Evolutionary conservation across 1,140 invertebrate species (phyloP).

Genomic region (Phortica variegata): DNA sequence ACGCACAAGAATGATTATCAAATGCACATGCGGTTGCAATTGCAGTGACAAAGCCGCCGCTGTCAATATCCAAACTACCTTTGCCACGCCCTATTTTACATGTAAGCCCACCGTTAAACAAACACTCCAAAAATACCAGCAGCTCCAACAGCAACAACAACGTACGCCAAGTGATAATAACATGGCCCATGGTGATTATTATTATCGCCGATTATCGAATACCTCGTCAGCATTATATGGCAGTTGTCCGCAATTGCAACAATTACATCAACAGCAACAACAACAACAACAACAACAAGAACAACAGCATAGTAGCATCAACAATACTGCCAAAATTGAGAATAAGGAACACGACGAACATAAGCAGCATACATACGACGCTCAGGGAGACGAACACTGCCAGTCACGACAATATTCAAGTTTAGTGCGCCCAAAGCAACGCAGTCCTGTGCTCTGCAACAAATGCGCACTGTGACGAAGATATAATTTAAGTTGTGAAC

Average conservation of each 20-base stretch:
- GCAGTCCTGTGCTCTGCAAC: slow-evolving; percentile 44
- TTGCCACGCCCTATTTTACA: no score
- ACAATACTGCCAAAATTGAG: no score
- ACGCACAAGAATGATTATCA: slow-evolving; percentile 40
- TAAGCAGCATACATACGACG: slow-evolving; percentile 3
- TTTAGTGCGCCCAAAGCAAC: slow-evolving; percentile 29
- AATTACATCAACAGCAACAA: slow-evolving; percentile 6
- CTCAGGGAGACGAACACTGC: slow-evolving; percentile 1
- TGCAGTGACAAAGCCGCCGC: slow-evolving; percentile 45
- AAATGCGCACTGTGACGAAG: slow-evolving; percentile 56
- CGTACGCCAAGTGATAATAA: slow-evolving; percentile 31
- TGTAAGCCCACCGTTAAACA: neutral
- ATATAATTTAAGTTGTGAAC: slow-evolving; percentile 53
- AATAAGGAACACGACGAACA: no score
- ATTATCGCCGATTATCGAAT: slow-evolving; percentile 49
- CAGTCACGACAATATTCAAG: slow-evolving; percentile 30
- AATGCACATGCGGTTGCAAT: slow-evolving; percentile 54
- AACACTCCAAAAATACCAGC: slow-evolving; percentile 9
- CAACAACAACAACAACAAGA: slow-evolving; percentile 14
- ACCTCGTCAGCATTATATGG: slow-evolving; percentile 49
- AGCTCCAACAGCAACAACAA: slow-evolving; percentile 16
- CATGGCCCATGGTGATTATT: slow-evolving; percentile 41
- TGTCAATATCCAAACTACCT: slow-evolving; percentile 19
- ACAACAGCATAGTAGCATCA: slow-evolving; percentile 12
- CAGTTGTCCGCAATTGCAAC: slow-evolving; percentile 45